Base-by-base conservation (phyloP, 2,797 vertebrate genomes). In the Sebastes matsubarae region DNA sequence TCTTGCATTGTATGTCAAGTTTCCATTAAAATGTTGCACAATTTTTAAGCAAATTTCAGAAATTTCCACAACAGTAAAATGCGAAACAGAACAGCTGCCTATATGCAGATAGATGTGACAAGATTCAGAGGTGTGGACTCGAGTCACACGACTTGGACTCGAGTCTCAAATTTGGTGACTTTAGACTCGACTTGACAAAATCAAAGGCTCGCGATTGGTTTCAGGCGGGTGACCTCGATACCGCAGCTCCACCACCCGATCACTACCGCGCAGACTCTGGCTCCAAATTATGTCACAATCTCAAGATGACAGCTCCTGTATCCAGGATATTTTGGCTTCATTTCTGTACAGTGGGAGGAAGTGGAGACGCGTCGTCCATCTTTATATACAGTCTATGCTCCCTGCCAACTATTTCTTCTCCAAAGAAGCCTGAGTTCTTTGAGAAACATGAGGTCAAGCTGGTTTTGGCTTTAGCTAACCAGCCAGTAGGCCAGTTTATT, bases 251-350 rank as follows among this genome's bases (percentile, higher is more conserved):
- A 36, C 34, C 34, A 36, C 36, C 36, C 36, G 36, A 38, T 38
- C 36, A 0, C 36, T 38, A 38, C 36, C 36, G 36, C 12, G 12
- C 36, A 38, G 36, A 38, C 1, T 34, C 0, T 36, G 34, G 34
- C 34, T 36, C 34, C 34, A 34, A 32, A 34, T 34, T 0, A 34
- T 34, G 32, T 10, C 32, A 11, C 0, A 34, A 11, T 34, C 32
- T 34, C 32, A 34, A 34, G 32, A 1, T 34, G 0, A 0, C 32
- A 34, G 1, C 32, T 34, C 32, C 32, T 0, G 2, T 36, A 36
- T 36, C 34, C 1, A 0, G 34, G 34, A 36, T 36, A 36, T 36
- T 3, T 2, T 36, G 34, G 4, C 34, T 36, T 36, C 0, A 36
- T 36, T 36, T 36, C 34, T 36, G 34, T 36, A 36, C 10, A 36